Conservation (phyloP, 2,888 invertebrate genomes). For the Clostera curtula region DNA sequence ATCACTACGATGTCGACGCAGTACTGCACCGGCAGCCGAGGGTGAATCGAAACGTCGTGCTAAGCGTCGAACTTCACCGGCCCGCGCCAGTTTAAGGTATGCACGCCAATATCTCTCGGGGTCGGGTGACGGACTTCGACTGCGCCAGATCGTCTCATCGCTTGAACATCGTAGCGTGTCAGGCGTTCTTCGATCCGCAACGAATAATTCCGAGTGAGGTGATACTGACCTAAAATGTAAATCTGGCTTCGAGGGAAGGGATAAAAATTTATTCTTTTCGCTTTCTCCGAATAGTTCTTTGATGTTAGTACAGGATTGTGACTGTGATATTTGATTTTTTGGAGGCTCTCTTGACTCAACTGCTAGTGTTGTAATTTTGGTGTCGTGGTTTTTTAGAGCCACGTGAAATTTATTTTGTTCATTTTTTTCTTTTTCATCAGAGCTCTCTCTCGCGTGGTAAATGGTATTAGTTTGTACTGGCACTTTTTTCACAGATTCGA, state of each 20-base stretch:
- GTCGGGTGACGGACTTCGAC: constrained; percentile 84
- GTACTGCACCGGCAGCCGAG: constrained; percentile 64
- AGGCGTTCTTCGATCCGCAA: constrained; percentile 61
- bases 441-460: constrained; percentile 71
- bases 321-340: constrained; percentile 60
- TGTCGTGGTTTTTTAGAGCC: constrained; percentile 8
- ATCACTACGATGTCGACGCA: constrained; percentile 84
- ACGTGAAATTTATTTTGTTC: constrained; percentile 17
- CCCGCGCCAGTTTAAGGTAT: constrained; percentile 81
- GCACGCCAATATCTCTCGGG: constrained; percentile 81
- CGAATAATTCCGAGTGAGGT: constrained; percentile 66
- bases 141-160: constrained; percentile 79
- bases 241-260: constrained; percentile 64
- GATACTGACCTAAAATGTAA: constrained; percentile 67
- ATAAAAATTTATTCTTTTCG: constrained; percentile 74
- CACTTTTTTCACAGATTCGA: constrained; percentile 79
- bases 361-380: constrained; percentile 27
- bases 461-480: constrained; percentile 61
- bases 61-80: constrained; percentile 86
- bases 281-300: constrained; percentile 89
- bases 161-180: constrained; percentile 75
- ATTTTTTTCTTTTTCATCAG: constrained; percentile 59
- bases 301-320: constrained; percentile 83
- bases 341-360: constrained; percentile 29
- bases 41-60: constrained; percentile 85